Evolutionary conservation across 2,888 invertebrate genomes (phyloP).

Genomic region (Gortyna flavago): DNA sequence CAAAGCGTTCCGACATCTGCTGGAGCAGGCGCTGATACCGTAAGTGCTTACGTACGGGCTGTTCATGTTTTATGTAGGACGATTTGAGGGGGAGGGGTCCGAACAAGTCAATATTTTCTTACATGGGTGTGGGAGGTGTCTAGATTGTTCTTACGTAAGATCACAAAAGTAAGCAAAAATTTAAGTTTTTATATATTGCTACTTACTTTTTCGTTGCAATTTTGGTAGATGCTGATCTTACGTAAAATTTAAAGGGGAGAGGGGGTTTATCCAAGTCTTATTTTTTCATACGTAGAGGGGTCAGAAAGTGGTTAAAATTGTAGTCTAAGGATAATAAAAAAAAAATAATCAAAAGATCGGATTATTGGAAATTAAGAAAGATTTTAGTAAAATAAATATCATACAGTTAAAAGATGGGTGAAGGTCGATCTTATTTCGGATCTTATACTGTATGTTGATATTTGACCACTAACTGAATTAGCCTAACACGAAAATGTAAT

Average conservation of each 20-base stretch:
- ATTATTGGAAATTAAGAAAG: too few species aligned
- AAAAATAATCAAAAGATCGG: too few species aligned
- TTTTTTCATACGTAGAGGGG: not conserved
- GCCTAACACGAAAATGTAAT: not conserved
- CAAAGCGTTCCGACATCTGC: slow-evolving; percentile 76
- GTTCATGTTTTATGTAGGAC: not conserved
- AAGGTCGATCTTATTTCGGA: not conserved
- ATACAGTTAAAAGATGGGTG: not conserved
- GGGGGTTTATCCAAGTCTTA: not conserved
- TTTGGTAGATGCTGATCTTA: not conserved
- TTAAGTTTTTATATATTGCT: not conserved
- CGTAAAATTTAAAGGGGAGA: not conserved
- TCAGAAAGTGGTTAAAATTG: not conserved
- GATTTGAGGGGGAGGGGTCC: too few species aligned
- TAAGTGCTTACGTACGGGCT: not conserved
- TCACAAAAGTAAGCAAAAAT: too few species aligned
- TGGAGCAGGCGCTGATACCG: slow-evolving; percentile 76
- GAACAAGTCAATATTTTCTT: too few species aligned
- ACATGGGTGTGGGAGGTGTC: too few species aligned
- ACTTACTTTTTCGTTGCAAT: not conserved
- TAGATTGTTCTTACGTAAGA: too few species aligned
- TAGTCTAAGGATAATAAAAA: too few species aligned
- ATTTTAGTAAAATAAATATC: not conserved
- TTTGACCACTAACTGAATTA: not conserved
- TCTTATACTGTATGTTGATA: not conserved